Evolutionary conservation across 2,113 vertebrate genomes (phyloP), one percentile per base, ranked within the genome.

Genomic region (Uria aalge): DNA sequence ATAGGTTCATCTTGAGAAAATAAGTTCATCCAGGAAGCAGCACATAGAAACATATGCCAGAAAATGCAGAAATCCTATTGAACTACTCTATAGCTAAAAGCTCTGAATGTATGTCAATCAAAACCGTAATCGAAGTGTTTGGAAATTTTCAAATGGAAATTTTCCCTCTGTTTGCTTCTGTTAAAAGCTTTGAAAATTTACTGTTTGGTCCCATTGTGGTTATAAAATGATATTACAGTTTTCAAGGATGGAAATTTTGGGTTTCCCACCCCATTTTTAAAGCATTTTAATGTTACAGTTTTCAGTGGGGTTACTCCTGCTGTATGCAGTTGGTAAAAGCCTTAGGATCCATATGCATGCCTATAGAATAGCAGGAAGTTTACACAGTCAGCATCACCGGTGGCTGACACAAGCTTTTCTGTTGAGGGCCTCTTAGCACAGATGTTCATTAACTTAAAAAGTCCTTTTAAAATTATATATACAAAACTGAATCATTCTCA

Each of bases 391-490:
- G 86, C 77, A 53, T 89, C 93, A 95, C 67, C 24, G 9, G 71
- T 78, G 90, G 96, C 95, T 97, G 92, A 96, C 95, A 96, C 62
- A 94, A 68, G 94, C 95, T 96, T 95, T 96, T 94, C 92, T 95
- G 88, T 89, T 94, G 62, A 94, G 89, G 92, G 53, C 62, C 85
- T 94, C 86, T 95, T 97, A 94, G 94, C 87, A 90, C 94, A 97
- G 94, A 96, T 97, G 94, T 96, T 97, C 94, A 95, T 97, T 97
- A 96, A 91, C 96, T 96, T 96, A 22, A 94, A 95, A 96, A 96
- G 81, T 92, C 86, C 81, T 97, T 95, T 97, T 43, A 91, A 96
- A 97, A 95, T 95, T 90, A 89, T 87, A 95, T 94, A 88, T 95
- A 97, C 91, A 95, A 95, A 96, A 97, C 66, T 95, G 89, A 97